Base-by-base conservation (phyloP, 2,888 invertebrate species). In the Achlya flavicornis region DNA sequence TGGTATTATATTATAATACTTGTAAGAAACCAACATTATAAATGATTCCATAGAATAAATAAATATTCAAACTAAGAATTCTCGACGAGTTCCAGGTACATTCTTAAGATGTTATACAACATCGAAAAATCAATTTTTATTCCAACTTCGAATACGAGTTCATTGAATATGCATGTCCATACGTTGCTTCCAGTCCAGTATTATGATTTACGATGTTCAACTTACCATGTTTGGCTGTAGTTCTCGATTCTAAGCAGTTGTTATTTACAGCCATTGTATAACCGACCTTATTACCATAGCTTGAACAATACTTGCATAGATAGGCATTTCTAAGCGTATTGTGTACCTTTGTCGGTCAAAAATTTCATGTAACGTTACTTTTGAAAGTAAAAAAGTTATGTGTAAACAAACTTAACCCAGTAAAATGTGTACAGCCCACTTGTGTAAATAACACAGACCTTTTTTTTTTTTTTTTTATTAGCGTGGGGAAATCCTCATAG, bases 181-280 rank as follows among this genome's bases (percentile, higher is more conserved):
- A 65, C 67, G 73, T 78, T 74, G 79, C 71, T 78, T 76, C 78
- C 68, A 79, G 75, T 74, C 77, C 70, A 67, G 71, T 77, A 73
- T 74, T 83, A 86, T 90, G 89, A 90, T 90, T 88, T 87, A 90
- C 86, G 77, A 79, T 73, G 73, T 67, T 75, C 79, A 76, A 78
- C 72, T 74, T 78, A 72, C 86, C 86, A 77, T 89, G 81, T 88
- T 88, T 84, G 85, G 87, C 66, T 81, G 82, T 79, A 78, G 79
- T 77, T 80, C 81, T 76, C 74, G 76, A 83, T 86, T 81, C 78
- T 81, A 77, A 81, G 78, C 79, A 74, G 79, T 71, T 69, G 77
- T 74, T 86, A 87, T 90, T 87, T 86, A 87, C 79, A 83, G 69
- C 79, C 73, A 86, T 85, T 87, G 85, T 87, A 77, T 67, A 67